Evolutionary conservation across 2,888 invertebrate species (phyloP).

Genomic region (Scaptomyza reducta): DNA sequence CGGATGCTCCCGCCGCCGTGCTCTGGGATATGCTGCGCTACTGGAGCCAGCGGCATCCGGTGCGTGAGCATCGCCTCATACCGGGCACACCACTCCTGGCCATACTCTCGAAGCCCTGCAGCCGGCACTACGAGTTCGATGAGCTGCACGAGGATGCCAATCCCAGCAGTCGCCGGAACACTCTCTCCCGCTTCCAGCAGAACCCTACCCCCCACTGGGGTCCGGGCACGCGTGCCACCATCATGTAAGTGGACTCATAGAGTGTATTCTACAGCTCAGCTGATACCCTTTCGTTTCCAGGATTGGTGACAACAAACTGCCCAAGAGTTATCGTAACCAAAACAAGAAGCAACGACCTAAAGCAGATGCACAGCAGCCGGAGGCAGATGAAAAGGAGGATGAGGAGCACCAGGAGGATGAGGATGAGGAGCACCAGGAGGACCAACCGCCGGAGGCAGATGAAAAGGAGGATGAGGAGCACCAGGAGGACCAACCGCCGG

Average conservation of each 20-base stretch:
- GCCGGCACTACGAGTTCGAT: slow-evolving; percentile 84
- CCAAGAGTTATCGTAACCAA: slow-evolving; percentile 88
- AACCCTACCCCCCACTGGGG: slow-evolving; percentile 97
- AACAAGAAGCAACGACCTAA: slow-evolving; percentile 86
- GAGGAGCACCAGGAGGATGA: neutral
- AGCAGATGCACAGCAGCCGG: slow-evolving; percentile 23
- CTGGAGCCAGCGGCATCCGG: slow-evolving; percentile 90
- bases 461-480: neutral
- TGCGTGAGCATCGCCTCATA: slow-evolving; percentile 86
- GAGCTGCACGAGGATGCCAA: slow-evolving; percentile 88
- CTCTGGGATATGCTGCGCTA: slow-evolving; percentile 96
- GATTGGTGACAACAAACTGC: slow-evolving; percentile 86
- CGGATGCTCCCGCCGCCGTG: slow-evolving; percentile 92
- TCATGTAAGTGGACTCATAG: slow-evolving; percentile 87
- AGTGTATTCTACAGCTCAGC: neutral
- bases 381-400: neutral
- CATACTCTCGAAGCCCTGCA: slow-evolving; percentile 86
- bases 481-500: slow-evolving; percentile 6
- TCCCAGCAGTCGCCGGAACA: slow-evolving; percentile 90
- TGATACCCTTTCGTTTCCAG: slow-evolving; percentile 81
- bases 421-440: neutral
- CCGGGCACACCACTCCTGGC: slow-evolving; percentile 81
- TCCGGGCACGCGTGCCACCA: slow-evolving; percentile 92
- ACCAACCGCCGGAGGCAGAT: slow-evolving; percentile 8
- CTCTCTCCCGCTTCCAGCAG: slow-evolving; percentile 91